Conservation (phyloP, 2,113 vertebrate species). For the Corythaixoides concolor region DNA sequence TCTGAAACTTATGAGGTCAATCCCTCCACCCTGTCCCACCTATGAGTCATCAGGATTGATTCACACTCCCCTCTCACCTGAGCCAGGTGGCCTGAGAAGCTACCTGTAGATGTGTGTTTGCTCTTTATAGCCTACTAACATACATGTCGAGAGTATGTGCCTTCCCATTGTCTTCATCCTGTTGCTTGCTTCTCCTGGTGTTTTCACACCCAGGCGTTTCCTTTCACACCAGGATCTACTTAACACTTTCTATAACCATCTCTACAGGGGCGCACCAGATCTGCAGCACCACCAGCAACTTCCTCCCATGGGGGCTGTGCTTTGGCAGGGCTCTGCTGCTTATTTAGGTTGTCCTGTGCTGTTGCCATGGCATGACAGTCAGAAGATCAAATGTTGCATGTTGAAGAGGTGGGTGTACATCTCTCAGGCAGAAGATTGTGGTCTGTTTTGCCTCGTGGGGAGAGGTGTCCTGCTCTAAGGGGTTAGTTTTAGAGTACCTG, state of each 20-base stretch:
- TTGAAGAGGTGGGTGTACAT: background rate
- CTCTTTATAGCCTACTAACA: background rate
- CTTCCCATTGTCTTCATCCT: background rate
- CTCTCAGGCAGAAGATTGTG: background rate
- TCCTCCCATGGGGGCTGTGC: background rate
- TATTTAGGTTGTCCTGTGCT: background rate
- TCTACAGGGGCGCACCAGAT: background rate
- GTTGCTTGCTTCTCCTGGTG: background rate
- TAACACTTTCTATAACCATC: background rate
- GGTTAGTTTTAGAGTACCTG: background rate
- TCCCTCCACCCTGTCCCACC: background rate
- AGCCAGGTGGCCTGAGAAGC: background rate
- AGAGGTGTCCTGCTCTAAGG: background rate
- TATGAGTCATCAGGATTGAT: background rate
- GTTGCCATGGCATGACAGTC: background rate
- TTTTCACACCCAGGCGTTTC: background rate
- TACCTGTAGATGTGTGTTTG: background rate
- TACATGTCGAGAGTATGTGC: fast-evolving
- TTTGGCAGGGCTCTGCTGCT: background rate
- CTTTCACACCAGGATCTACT: background rate
- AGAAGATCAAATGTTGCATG: background rate
- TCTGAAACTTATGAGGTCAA: background rate
- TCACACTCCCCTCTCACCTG: background rate
- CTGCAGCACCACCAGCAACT: background rate
- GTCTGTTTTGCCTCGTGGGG: background rate